Conservation (phyloP, 1,140 invertebrate genomes). For the Meloidogyne chitwoodi region DNA sequence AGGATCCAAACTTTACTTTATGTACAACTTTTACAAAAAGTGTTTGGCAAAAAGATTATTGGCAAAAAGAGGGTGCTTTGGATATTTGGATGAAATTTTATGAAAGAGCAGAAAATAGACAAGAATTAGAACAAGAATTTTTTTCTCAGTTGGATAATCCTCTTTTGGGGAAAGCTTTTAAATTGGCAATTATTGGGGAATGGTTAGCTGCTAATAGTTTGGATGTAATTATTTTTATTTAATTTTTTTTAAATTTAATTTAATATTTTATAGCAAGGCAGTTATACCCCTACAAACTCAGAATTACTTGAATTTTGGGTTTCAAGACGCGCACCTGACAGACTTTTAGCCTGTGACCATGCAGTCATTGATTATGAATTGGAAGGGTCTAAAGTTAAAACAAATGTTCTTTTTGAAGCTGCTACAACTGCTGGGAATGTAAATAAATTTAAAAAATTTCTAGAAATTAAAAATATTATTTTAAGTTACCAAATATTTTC, state of each 20-base stretch:
- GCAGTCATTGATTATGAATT: slow-evolving; percentile 59
- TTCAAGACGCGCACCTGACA: slow-evolving; percentile 55
- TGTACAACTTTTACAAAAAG: slow-evolving; percentile 58
- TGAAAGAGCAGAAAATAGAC: slow-evolving; percentile 51
- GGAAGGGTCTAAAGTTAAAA: slow-evolving; percentile 59
- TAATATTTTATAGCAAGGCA: slow-evolving; percentile 49
- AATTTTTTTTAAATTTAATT: neutral
- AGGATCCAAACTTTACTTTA: slow-evolving; percentile 58
- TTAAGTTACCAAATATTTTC: slow-evolving; percentile 56
- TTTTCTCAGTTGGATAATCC: slow-evolving; percentile 59
- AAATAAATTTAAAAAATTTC: neutral
- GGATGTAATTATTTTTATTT: slow-evolving; percentile 36
- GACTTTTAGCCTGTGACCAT: slow-evolving; percentile 56
- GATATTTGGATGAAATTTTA: slow-evolving; percentile 59
- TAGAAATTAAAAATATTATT: slow-evolving; percentile 8
- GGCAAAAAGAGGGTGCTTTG: slow-evolving; percentile 59
- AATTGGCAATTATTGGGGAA: slow-evolving; percentile 58
- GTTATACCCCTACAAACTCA: slow-evolving; percentile 58
- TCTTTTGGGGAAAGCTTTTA: slow-evolving; percentile 57
- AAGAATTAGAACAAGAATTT: slow-evolving; percentile 58
- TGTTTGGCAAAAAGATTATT: slow-evolving; percentile 60
- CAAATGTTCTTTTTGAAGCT: slow-evolving; percentile 58
- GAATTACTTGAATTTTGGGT: slow-evolving; percentile 60
- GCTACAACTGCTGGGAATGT: slow-evolving; percentile 51
- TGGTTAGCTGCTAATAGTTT: slow-evolving; percentile 58